Percentiles rank a stretch among this genome's conserved stretches.
These are phyloP conservation scores for Seira ritae DNA, from an alignment of 2,888 invertebrate species.

Conservation along the genomic window DNA sequence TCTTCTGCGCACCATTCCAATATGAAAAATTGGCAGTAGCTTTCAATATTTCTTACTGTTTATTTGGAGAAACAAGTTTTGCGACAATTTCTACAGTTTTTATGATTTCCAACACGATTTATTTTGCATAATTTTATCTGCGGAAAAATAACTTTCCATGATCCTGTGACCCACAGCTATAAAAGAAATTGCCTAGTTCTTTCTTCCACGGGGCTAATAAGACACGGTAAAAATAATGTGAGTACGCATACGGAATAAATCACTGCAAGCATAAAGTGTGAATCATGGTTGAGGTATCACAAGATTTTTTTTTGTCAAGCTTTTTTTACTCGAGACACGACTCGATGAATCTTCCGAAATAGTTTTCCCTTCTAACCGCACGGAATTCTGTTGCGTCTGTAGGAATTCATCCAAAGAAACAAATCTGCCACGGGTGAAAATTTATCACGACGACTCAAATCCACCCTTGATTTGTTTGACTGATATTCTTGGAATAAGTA, in stretches of 20 bases:
- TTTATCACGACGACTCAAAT: constrained; percentile 8
- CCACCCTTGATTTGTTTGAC: constrained; percentile 23
- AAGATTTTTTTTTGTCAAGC: background rate
- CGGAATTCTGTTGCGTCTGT: background rate
- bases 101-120: constrained; percentile 6
- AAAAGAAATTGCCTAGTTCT: no score
- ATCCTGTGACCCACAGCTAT: no score
- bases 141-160: no score
- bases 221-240: no score
- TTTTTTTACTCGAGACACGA: constrained; percentile 1
- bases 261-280: background rate
- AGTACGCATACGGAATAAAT: no score
- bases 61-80: constrained; percentile 3
- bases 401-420: constrained; percentile 11
- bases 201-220: no score
- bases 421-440: constrained; percentile 10
- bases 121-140: background rate
- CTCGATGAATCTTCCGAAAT: constrained; percentile 16
- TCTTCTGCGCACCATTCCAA: constrained; percentile 21
- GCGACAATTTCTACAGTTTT: constrained; percentile 2
- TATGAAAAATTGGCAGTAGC: constrained; percentile 19
- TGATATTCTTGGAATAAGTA: constrained; percentile 13
- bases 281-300: constrained; percentile 4
- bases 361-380: background rate
- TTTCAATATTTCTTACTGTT: constrained; percentile 12